Evolutionary conservation across 1,140 invertebrate species (phyloP).

Genomic region (Brachionus koreanus): DNA sequence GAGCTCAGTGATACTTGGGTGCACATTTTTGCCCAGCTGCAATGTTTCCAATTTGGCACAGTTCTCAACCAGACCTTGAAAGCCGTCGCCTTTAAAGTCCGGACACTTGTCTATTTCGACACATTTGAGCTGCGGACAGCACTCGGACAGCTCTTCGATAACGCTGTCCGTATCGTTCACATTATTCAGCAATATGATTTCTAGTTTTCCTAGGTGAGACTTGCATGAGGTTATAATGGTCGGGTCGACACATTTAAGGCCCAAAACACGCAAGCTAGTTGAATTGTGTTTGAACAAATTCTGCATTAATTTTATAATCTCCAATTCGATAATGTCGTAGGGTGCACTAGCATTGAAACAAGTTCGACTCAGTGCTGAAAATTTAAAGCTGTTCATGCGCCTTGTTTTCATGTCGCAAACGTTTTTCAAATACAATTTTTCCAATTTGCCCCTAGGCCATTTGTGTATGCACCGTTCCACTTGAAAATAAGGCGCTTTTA

Average conservation of each 20-base stretch:
- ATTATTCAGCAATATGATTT: conserved; percentile 30
- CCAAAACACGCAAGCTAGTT: conserved; percentile 2
- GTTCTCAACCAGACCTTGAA: not conserved
- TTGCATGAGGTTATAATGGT: conserved; percentile 37
- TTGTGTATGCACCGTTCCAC: conserved; percentile 30
- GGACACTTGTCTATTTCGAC: conserved; percentile 36
- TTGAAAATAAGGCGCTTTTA: conserved; percentile 12
- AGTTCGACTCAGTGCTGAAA: not conserved
- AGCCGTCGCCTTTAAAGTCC: conserved; percentile 8
- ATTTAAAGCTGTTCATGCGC: not conserved
- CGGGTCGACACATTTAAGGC: conserved; percentile 43
- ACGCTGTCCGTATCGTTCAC: conserved; percentile 38
- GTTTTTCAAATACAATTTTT: conserved; percentile 43
- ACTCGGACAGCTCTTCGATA: not conserved
- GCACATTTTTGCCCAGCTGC: conserved; percentile 38
- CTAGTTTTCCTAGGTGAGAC: not conserved
- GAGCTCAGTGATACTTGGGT: conserved; percentile 16
- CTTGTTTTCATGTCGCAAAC: conserved; percentile 43
- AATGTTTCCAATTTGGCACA: conserved; percentile 37
- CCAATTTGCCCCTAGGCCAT: conserved; percentile 22
- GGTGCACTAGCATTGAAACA: not conserved
- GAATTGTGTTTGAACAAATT: conserved; percentile 9
- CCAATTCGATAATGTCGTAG: conserved; percentile 35
- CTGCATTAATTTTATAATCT: conserved; percentile 29
- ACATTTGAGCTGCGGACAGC: conserved; percentile 4